Evolutionary conservation across 2,113 vertebrate genomes (phyloP).

Genomic region (Cochlearius cochlearius): DNA sequence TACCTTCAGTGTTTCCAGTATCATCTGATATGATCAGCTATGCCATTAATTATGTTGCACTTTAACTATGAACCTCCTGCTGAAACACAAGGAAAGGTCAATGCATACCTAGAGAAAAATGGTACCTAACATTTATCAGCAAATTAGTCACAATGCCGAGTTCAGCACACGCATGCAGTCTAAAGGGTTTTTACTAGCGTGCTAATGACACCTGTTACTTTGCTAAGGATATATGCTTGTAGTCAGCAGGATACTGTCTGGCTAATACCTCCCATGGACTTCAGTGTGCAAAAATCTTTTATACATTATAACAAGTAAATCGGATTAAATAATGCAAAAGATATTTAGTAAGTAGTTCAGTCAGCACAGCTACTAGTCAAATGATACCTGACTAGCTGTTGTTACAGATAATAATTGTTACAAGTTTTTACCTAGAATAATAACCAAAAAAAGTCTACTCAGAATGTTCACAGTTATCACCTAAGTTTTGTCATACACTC

Average conservation of each 20-base stretch:
- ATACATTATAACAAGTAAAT: not conserved
- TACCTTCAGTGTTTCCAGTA: not conserved
- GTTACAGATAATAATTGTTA: not conserved
- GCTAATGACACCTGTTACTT: not conserved
- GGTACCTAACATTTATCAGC: constrained; percentile 26
- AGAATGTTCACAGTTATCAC: not conserved
- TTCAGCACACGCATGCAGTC: not conserved
- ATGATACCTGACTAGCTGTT: not conserved
- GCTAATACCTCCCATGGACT: not conserved
- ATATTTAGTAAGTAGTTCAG: not conserved
- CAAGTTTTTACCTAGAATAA: not conserved
- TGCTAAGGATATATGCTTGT: not conserved
- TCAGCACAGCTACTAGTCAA: not conserved
- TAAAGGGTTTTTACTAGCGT: not conserved
- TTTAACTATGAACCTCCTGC: constrained; percentile 25
- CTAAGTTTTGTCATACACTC: not conserved
- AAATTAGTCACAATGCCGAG: constrained; percentile 7
- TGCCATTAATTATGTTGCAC: constrained; percentile 45
- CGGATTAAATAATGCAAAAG: not conserved
- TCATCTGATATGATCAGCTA: constrained; percentile 33
- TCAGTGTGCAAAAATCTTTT: not conserved
- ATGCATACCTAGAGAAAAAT: not conserved
- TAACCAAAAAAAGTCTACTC: not conserved
- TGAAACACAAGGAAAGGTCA: constrained; percentile 45
- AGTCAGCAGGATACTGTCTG: not conserved